A percentile compares a stretch with the other conserved stretches of the same genome.
phyloP scores from a whole-genome alignment of 2,113 vertebrate species.

The Phalacrocorax pelagicus region DNA sequence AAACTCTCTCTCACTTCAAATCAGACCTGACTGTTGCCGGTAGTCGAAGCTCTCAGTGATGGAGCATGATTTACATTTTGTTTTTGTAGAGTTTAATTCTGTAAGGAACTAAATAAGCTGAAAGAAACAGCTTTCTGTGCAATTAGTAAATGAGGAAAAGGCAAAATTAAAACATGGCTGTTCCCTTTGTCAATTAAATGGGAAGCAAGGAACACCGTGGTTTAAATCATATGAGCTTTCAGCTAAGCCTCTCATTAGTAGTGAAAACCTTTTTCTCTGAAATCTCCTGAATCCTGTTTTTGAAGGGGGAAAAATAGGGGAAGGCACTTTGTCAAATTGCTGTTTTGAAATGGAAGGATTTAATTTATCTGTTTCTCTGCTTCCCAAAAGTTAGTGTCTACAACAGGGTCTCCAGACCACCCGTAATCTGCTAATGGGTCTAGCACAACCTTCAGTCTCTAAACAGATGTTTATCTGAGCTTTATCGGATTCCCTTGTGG shows the following conservation, averaged over 20 bases:
- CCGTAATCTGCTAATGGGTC: not conserved
- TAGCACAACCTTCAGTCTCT: not conserved
- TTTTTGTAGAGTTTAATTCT: not conserved
- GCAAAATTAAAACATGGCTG: not conserved
- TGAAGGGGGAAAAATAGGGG: not conserved
- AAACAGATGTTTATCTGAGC: not conserved
- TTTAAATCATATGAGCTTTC: not conserved
- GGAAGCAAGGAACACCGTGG: not conserved
- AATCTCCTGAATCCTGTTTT: not conserved
- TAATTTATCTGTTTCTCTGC: not conserved
- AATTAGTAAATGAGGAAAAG: slow-evolving; percentile 10
- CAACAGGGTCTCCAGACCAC: not conserved
- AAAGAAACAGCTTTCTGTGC: not conserved
- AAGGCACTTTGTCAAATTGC: not conserved
- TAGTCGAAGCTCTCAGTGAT: not conserved
- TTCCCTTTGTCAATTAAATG: not conserved
- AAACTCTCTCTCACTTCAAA: not conserved
- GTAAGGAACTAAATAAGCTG: not conserved
- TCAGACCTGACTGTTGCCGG: not conserved
- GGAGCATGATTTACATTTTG: not conserved
- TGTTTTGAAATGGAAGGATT: not conserved
- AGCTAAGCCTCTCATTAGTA: not conserved
- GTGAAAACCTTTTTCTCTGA: not conserved
- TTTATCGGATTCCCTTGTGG: not conserved
- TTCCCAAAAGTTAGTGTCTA: not conserved